These are phyloP conservation scores for Bemisia tabaci DNA, from an alignment of 1,140 invertebrate genomes.

Conservation along the genomic window DNA sequence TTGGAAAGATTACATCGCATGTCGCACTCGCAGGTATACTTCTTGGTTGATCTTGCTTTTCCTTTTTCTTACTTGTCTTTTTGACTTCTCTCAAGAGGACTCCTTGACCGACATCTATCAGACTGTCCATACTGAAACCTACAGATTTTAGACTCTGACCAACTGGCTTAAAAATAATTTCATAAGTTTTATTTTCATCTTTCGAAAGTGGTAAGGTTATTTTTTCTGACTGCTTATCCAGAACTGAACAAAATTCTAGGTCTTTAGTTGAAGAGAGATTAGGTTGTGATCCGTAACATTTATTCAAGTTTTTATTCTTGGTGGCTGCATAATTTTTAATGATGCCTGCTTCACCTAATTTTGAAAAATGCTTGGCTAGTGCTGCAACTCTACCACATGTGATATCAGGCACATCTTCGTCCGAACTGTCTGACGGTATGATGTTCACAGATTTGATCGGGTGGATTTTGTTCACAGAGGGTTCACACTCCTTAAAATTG, in stretches of 20 bases:
- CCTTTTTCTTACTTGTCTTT: not conserved
- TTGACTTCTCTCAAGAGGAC: constrained; percentile 16
- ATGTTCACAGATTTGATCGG: not conserved
- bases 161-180: constrained; percentile 14
- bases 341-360: constrained; percentile 32
- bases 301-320: not conserved
- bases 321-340: constrained; percentile 22
- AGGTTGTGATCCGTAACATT: constrained; percentile 18
- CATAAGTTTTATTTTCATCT: constrained; percentile 6
- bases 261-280: constrained; percentile 15
- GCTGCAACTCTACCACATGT: constrained; percentile 42
- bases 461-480: not conserved
- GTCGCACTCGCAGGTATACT: not conserved
- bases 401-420: not conserved
- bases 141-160: constrained; percentile 18
- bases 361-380: constrained; percentile 42
- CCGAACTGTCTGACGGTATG: not conserved
- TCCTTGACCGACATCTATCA: constrained; percentile 20
- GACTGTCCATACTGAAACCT: constrained; percentile 23
- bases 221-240: not conserved
- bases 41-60: not conserved
- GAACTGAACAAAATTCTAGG: not conserved
- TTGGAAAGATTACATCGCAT: not conserved
- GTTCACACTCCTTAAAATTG: not conserved
- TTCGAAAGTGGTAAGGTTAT: not conserved